phyloP scores from a whole-genome alignment of 2,113 vertebrate species.

The Pongo pygmaeus region DNA sequence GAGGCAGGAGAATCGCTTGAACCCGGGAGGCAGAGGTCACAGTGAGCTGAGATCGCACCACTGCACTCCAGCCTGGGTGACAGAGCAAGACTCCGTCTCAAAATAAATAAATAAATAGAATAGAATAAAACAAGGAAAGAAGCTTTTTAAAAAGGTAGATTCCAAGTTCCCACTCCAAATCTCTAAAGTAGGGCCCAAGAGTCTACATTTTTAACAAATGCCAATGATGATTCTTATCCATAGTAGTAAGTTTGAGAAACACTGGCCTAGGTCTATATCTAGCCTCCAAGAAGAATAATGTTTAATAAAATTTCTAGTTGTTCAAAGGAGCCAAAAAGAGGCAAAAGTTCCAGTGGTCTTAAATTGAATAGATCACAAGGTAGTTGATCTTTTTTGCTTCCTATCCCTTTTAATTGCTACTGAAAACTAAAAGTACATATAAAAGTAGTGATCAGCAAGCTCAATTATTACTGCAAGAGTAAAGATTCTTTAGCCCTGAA shows the following conservation, averaged over 20 bases:
- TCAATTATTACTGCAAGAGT: not conserved
- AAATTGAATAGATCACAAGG: not conserved
- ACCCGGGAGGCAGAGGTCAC: no score
- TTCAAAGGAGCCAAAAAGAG: not conserved
- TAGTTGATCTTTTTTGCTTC: not conserved
- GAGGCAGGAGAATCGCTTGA: no score
- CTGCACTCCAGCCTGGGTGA: no score
- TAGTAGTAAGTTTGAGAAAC: not conserved
- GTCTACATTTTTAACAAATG: not conserved
- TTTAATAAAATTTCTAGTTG: not conserved
- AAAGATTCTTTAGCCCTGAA: slow-evolving; percentile 4
- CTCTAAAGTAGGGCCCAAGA: not conserved
- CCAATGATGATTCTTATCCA: not conserved
- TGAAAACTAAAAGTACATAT: not conserved
- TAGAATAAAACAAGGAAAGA: not conserved
- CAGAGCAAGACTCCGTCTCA: no score
- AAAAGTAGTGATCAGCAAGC: not conserved
- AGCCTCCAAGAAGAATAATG: not conserved
- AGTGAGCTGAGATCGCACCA: no score
- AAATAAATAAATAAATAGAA: no score
- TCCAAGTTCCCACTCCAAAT: not conserved
- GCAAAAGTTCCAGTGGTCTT: not conserved
- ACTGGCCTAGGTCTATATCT: not conserved
- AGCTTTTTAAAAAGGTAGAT: not conserved
- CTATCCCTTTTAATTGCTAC: not conserved